Base-by-base conservation (phyloP, 2,888 invertebrate genomes). In the Unio delphinus region DNA sequence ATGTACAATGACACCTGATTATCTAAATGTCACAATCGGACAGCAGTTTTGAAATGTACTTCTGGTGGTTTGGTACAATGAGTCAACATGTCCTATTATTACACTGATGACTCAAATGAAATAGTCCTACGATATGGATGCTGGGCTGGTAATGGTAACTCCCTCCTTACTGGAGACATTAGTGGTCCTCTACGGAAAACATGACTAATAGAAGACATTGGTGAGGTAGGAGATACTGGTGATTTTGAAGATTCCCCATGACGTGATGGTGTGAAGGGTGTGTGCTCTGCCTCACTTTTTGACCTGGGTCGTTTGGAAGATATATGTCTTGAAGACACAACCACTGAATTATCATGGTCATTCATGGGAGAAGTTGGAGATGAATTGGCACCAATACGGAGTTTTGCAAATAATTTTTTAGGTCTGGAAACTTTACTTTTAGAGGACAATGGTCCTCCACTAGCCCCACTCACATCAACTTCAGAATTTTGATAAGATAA, bases 31-130 rank as follows among this genome's bases (percentile, higher is more conserved):
- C 45, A 45, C 45, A 45, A 45, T 15, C 11, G 3, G 45, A 15
- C 45, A 45, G 45, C 15, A 15, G 45, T 45, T 45, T 45, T 45
- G 15, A 45, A 45, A 45, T 45, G 11, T 45, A 45, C 15, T 45
- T 45, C 45, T 45, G 15, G 15, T 11, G 45, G 45, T 15, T 45
- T 45, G 45, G 15, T 15, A 45, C 45, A 45, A 45, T 15, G 3
- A 45, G 45, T 3, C 15, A 15, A 45, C 11, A 45, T 45, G 15
- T 15, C 45, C 45, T 45, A 45, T 45, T 45, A 45, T 96, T 96
- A 81, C 15, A 81, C 77, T 28, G 79, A 74, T 8, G 81, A 81
- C 64, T 81, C 81, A 73, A 75, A 79, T 34, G 77, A 73, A 23
- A 73, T 66, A 63, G 72, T 64, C 69, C 73, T 76, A 28, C 75